Evolutionary conservation across 53 echinoderm and acorn worm species (phyloP).

Genomic region (Astropecten irregularis): DNA sequence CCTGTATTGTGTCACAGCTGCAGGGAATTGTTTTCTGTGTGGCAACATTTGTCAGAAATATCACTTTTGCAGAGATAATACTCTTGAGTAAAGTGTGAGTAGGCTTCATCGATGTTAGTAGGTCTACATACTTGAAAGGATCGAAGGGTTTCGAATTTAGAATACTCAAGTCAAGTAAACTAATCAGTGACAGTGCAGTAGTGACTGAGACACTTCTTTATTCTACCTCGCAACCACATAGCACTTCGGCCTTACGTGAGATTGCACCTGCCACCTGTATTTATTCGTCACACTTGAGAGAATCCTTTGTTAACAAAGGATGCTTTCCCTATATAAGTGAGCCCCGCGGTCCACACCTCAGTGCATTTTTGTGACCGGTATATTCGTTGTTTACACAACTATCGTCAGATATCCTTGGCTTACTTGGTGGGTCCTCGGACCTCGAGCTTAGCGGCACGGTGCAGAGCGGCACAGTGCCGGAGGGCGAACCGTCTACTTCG

Average conservation of each 20-base stretch:
- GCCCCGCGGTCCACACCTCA: background rate
- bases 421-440: background rate
- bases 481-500: background rate
- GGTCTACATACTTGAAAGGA: no score
- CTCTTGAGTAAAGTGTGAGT: no score
- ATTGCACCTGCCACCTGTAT: background rate
- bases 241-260: background rate
- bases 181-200: no score
- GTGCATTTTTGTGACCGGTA: background rate
- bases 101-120: no score
- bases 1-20: no score
- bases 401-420: background rate
- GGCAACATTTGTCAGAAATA: no score
- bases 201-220: no score
- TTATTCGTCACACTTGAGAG: conserved; percentile 1
- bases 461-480: background rate
- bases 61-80: no score
- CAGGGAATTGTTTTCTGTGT: no score
- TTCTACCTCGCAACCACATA: background rate
- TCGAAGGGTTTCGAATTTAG: no score
- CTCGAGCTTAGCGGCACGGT: background rate
- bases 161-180: no score
- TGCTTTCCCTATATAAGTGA: background rate
- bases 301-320: background rate
- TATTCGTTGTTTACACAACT: background rate